A percentile compares a stretch with the other conserved stretches of the same genome.
Evolutionary conservation across 1,140 invertebrate genomes (phyloP).

Genomic region (Manduca sexta): DNA sequence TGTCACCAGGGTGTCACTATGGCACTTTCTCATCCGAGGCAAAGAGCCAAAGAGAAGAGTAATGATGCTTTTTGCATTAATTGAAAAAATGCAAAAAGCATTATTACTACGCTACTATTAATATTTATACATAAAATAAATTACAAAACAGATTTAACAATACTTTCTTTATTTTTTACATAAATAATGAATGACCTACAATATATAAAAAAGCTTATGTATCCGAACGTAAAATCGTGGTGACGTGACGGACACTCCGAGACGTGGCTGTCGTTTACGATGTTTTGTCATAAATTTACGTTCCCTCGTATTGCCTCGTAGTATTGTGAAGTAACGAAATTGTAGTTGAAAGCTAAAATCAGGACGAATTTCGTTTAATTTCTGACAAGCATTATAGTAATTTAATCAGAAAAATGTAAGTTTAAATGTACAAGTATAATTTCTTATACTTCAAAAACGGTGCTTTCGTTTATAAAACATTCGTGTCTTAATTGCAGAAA

Average conservation of each 20-base stretch:
- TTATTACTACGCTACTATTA: too few relatives aligned
- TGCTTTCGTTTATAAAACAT: background rate
- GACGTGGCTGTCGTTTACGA: constrained; percentile 61
- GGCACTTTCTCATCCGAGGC: too few relatives aligned
- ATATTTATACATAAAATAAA: too few relatives aligned
- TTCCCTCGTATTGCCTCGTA: constrained; percentile 1
- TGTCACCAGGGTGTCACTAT: too few relatives aligned
- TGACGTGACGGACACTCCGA: constrained; percentile 58
- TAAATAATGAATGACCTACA: too few relatives aligned
- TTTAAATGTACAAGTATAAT: constrained; percentile 1
- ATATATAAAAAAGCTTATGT: too few relatives aligned
- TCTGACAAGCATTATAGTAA: background rate
- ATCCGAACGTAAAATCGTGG: constrained; percentile 30
- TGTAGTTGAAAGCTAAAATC: background rate
- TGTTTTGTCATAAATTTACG: constrained; percentile 31
- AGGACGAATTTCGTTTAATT: background rate
- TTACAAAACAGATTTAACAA: too few relatives aligned
- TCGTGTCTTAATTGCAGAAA: constrained; percentile 43
- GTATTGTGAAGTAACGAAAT: constrained; percentile 2
- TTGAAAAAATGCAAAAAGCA: too few relatives aligned
- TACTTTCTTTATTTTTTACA: too few relatives aligned
- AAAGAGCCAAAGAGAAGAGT: too few relatives aligned
- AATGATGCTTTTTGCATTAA: too few relatives aligned
- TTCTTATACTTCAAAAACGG: background rate
- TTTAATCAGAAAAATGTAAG: constrained; percentile 5